phyloP scores from a whole-genome alignment of 2,113 vertebrate species.

The Chloropsis cyanopogon region DNA sequence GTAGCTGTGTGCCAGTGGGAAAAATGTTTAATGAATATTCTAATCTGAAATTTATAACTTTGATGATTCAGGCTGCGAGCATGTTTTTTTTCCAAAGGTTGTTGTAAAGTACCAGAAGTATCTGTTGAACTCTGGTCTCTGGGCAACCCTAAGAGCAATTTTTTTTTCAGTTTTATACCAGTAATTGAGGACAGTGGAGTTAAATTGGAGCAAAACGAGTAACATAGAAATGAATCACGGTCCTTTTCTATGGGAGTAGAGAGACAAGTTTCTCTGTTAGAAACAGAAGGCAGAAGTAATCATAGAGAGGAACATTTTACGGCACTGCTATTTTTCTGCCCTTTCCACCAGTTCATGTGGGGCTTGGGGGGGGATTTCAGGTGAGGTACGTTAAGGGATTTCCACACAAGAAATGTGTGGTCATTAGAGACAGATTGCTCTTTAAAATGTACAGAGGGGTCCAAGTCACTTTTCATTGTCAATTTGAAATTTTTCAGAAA shows the following conservation, averaged over 20 bases:
- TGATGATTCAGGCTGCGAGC: not conserved
- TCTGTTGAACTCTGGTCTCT: slow-evolving; percentile 22
- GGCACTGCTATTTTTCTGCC: not conserved
- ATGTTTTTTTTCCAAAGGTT: not conserved
- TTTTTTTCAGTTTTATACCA: not conserved
- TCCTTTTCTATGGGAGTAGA: not conserved
- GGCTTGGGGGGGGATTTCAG: not conserved
- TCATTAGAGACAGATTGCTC: not conserved
- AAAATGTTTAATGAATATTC: slow-evolving; percentile 39
- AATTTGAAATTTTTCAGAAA: not conserved
- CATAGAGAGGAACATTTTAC: not conserved
- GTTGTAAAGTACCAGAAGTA: not conserved
- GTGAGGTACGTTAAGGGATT: not conserved
- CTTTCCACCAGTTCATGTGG: not conserved
- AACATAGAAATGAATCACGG: slow-evolving; percentile 1
- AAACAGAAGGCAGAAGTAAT: not conserved
- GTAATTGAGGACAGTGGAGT: not conserved
- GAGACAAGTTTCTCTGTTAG: not conserved
- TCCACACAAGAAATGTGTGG: not conserved
- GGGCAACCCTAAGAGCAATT: not conserved
- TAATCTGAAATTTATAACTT: slow-evolving; percentile 28
- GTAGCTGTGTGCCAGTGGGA: not conserved
- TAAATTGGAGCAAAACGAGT: not conserved
- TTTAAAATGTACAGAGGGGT: not conserved
- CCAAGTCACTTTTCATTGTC: not conserved